These are phyloP conservation scores for Fabriciana adippe DNA, from an alignment of 2,888 invertebrate genomes.

Conservation along the genomic window DNA sequence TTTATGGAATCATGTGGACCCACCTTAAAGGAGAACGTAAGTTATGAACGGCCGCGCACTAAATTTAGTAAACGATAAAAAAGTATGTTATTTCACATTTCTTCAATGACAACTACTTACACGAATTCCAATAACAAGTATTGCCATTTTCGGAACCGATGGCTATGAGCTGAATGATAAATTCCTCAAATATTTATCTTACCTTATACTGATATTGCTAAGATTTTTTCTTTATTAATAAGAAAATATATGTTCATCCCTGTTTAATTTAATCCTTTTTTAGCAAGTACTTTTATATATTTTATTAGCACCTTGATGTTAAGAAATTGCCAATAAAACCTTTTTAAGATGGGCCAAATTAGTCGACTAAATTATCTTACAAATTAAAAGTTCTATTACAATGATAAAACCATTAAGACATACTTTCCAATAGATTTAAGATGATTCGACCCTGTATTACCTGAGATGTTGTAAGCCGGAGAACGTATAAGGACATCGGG, in stretches of 20 bases:
- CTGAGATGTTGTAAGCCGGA: constrained; percentile 43
- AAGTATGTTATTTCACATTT: constrained; percentile 24
- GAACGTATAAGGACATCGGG: constrained; percentile 47
- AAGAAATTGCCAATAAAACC: no score
- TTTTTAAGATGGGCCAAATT: no score
- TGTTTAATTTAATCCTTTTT: no score
- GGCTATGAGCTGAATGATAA: constrained; percentile 21
- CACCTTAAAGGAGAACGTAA: constrained; percentile 10
- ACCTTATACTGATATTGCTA: neutral
- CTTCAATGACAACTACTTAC: constrained; percentile 24
- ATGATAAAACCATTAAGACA: neutral
- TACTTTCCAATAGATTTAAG: constrained; percentile 34
- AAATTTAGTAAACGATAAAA: constrained; percentile 19
- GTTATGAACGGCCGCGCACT: constrained; percentile 6
- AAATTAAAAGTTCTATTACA: no score
- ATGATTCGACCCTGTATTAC: constrained; percentile 33
- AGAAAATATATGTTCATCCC: neutral
- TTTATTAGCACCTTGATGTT: no score
- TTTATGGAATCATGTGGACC: neutral
- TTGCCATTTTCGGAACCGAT: constrained; percentile 16
- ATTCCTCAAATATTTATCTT: constrained; percentile 13
- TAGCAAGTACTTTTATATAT: no score
- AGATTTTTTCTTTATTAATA: constrained; percentile 3
- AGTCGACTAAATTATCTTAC: no score
- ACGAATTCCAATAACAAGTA: constrained; percentile 24